A percentile compares a stretch with the other conserved stretches of the same genome.
phyloP scores from a whole-genome alignment of 1,140 invertebrate species.

The Listronotus oregonensis region DNA sequence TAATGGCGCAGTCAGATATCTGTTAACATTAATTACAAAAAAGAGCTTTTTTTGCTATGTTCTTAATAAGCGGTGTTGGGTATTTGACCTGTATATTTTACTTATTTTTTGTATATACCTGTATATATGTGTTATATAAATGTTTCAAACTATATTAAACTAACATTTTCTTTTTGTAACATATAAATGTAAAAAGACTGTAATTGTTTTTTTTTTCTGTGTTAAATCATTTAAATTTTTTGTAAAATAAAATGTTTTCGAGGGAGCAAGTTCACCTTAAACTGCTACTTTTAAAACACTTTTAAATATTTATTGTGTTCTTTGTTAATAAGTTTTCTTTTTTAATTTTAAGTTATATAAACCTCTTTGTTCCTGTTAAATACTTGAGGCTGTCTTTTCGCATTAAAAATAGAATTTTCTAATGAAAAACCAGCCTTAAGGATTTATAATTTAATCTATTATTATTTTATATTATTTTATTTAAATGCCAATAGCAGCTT shows the following conservation, averaged over 20 bases:
- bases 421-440: background rate
- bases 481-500: background rate
- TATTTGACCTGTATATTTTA: too few species aligned
- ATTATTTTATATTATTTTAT: constrained; percentile 10
- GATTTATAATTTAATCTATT: constrained; percentile 6
- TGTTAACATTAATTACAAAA: too few species aligned
- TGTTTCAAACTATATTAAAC: constrained; percentile 41
- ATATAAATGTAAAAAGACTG: constrained; percentile 48
- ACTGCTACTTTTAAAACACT: constrained; percentile 1
- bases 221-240: constrained; percentile 4
- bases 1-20: too few species aligned
- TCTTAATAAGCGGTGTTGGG: too few species aligned
- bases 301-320: constrained; percentile 2
- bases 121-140: constrained; percentile 49
- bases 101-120: constrained; percentile 48
- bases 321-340: constrained; percentile 3
- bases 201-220: constrained; percentile 25
- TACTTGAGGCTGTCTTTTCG: background rate
- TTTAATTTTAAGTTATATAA: background rate
- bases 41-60: too few species aligned
- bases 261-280: background rate
- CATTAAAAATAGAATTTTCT: background rate
- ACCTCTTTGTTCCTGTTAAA: too few species aligned
- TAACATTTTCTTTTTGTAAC: constrained; percentile 39
- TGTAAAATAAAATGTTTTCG: constrained; percentile 3